phyloP scores from a whole-genome alignment of 2,888 invertebrate species.

The Cephonodes hylas region DNA sequence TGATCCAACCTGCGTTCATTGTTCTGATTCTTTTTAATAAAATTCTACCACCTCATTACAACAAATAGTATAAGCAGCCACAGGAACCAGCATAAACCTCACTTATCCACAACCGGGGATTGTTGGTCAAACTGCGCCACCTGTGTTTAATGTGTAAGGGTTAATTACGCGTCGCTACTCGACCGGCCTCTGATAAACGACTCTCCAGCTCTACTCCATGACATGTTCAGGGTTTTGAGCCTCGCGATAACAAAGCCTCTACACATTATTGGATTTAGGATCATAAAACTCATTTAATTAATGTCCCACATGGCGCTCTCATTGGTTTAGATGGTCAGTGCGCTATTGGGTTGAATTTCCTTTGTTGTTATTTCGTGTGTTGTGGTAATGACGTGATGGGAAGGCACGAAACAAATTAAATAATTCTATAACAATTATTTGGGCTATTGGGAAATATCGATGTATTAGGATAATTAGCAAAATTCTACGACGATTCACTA shows the following conservation, averaged over 20 bases:
- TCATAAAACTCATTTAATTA: conserved; percentile 18
- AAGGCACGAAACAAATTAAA: too few species aligned
- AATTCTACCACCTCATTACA: too few species aligned
- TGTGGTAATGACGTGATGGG: too few species aligned
- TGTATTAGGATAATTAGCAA: too few species aligned
- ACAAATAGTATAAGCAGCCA: too few species aligned
- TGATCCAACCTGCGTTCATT: too few species aligned
- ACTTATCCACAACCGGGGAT: background rate
- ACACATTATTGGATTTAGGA: conserved; percentile 46
- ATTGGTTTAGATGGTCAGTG: background rate
- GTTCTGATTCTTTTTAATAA: too few species aligned
- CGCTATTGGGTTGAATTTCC: background rate
- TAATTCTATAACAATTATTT: too few species aligned
- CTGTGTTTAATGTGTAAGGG: conserved; percentile 50
- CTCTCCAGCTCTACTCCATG: conserved; percentile 61
- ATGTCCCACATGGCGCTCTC: background rate
- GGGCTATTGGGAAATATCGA: too few species aligned
- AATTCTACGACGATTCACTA: too few species aligned
- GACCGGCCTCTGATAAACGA: conserved; percentile 68
- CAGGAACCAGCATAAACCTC: background rate
- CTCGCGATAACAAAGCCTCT: conserved; percentile 48
- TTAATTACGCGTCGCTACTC: conserved; percentile 73
- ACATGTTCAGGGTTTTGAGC: conserved; percentile 68
- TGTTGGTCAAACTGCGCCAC: conserved; percentile 16
- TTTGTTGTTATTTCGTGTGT: background rate